Evolutionary conservation across 2,113 vertebrate species (phyloP), one percentile per base, ranked within the genome.

Genomic region (Actenoides lindsayi): DNA sequence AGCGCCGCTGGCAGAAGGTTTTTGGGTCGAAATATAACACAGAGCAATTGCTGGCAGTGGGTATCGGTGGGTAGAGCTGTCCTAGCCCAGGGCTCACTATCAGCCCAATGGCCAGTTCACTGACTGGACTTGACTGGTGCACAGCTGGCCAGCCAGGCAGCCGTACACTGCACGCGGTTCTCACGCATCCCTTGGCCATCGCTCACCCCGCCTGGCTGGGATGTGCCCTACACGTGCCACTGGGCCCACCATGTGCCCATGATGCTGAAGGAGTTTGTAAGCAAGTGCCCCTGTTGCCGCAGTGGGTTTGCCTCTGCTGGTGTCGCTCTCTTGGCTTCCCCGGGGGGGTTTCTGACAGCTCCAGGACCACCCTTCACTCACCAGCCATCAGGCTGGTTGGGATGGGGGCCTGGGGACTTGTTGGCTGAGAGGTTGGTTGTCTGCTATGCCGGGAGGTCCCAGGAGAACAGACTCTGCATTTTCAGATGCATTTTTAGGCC

Each of bases 341-440:
- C 14, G 2, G 0, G 0, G 21, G 2, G 1, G 27, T 42, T 76
- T 46, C 64, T 42, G 65, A 8, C 42, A 39, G 16, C 28, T 74
- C 33, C 37, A 48, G 37, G 37, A 46, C 37, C 30, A 23, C 63
- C 35, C 23, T 35, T 83, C 1, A 0, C 4, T 16, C 16, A 5
- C 39, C 57, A 63, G 62, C 19, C 15, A 6, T 31, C 50, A 62
- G 60, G 31, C 8, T 41, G 28, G 6, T 31, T 0, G 1, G 50
- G 44, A 46, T 2, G 0, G 25, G 30, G 21, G 21, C 1, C 0
- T 0, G 1, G 12, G 16, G 28, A 23, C 51, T n/a, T 1, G 2
- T 39, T 1, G 2, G 19, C 31, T 15, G 25, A 59, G 48, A 64
- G 39, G 5, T 8, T 25, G 23, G 8, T 48, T 68, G 21, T 33